A percentile compares a stretch with the other conserved stretches of the same genome.
Conservation (phyloP, 2,888 invertebrate species). For the Diarsia rubi region DNA sequence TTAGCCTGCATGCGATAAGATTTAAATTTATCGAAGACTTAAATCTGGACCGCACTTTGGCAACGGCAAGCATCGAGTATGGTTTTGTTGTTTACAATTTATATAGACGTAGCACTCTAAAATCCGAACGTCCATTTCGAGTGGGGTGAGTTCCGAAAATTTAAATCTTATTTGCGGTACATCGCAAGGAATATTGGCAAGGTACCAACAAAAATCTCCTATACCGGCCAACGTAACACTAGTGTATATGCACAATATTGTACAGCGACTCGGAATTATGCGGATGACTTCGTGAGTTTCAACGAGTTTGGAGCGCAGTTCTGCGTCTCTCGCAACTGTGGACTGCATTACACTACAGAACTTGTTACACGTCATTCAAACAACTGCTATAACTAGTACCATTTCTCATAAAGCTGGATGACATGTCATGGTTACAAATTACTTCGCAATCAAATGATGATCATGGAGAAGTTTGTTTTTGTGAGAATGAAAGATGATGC, state of each 20-base stretch:
- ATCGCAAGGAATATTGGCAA: conserved; percentile 81
- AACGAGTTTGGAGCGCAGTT: conserved; percentile 73
- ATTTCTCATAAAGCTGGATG: conserved; percentile 79
- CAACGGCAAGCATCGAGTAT: conserved; percentile 62
- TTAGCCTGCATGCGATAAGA: conserved; percentile 92
- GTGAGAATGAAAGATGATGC: conserved; percentile 76
- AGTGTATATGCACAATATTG: conserved; percentile 75
- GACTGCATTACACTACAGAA: conserved; percentile 78
- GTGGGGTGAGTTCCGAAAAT: conserved; percentile 79
- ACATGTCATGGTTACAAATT: conserved; percentile 72
- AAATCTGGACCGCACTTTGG: conserved; percentile 69
- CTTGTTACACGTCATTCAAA: conserved; percentile 75
- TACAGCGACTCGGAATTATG: conserved; percentile 75
- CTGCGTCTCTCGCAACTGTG: conserved; percentile 69
- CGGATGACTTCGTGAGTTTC: conserved; percentile 78
- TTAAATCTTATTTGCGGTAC: conserved; percentile 88
- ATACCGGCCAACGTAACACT: conserved; percentile 75
- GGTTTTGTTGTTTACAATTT: conserved; percentile 62
- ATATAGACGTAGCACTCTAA: conserved; percentile 67
- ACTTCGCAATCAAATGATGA: conserved; percentile 71
- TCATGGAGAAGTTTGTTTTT: conserved; percentile 80
- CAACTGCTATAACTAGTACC: conserved; percentile 72
- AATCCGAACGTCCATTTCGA: conserved; percentile 72
- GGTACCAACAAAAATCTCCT: conserved; percentile 80
- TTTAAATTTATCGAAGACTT: conserved; percentile 86